A percentile compares a stretch with the other conserved stretches of the same genome.
Evolutionary conservation across 2,888 invertebrate species (phyloP).

Genomic region (Dascillus cervinus): DNA sequence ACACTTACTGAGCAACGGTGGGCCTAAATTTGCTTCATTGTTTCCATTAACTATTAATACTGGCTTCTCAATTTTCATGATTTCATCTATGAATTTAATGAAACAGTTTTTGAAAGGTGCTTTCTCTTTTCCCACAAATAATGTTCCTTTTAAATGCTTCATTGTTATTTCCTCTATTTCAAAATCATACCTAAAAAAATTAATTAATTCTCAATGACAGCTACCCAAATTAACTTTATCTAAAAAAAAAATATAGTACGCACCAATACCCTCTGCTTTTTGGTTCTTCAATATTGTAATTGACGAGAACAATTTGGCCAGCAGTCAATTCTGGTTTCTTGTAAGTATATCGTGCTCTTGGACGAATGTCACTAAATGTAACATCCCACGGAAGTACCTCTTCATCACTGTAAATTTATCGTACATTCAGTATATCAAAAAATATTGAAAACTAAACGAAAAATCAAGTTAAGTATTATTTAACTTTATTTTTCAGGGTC

Average conservation of each 20-base stretch:
- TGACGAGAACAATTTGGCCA: constrained; percentile 61
- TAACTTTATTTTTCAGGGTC: no score
- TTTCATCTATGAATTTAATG: constrained; percentile 53
- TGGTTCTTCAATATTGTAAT: constrained; percentile 65
- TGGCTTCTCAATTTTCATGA: constrained; percentile 57
- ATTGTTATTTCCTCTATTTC: constrained; percentile 46
- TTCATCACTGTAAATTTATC: no score
- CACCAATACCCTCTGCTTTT: constrained; percentile 64
- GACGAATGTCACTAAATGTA: constrained; percentile 53
- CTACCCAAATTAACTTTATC: background rate
- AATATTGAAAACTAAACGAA: no score
- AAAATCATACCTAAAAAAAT: constrained; percentile 47
- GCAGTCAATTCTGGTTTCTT: constrained; percentile 47
- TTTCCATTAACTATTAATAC: constrained; percentile 27
- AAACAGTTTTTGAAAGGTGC: constrained; percentile 53
- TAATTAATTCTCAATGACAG: background rate
- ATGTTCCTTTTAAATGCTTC: constrained; percentile 49
- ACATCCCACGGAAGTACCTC: no score
- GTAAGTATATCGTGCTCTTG: constrained; percentile 53
- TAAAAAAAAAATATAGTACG: no score
- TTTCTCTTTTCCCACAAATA: constrained; percentile 50
- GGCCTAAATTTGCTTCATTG: no score
- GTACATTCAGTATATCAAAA: no score
- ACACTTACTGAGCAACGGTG: no score
- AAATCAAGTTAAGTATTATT: no score